Base-by-base conservation (phyloP, 2,888 invertebrate species). In the Morpho deidamia region DNA sequence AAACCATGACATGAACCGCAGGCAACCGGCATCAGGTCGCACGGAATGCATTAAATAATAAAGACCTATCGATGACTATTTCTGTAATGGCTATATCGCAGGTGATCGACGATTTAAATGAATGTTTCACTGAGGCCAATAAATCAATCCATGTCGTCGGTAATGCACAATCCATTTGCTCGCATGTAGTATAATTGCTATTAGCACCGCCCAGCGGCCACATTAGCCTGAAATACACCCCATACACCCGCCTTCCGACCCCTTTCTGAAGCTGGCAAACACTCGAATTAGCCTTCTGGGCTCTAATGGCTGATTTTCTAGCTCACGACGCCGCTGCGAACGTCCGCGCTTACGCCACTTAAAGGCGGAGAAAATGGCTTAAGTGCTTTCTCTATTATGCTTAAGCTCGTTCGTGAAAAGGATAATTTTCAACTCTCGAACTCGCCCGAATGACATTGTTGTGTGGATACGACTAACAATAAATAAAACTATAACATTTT, bases 371-470 rank as follows among this genome's bases (percentile, higher is more conserved):
- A 89, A 88, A 88, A 88, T 89, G 86, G 86, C 85, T 89, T 87
- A 89, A 89, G 89, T 89, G 89, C 89, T 88, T 85, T 88, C 87
- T 89, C 89, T 89, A 88, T 88, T 89, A 89, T 89, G 78, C 81
- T 89, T 86, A 87, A 88, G 88, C 85, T 81, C 87, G 85, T 83
- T 89, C 82, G 78, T 86, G 86, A 88, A 89, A 88, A 88, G 89
- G 88, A 88, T 89, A 88, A 87, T 88, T 89, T 88, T 88, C 87
- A 88, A 88, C 82, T 86, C 85, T 80, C 83, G 72, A 83, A 75
- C 81, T 78, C 62, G 62, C 60, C 60, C 65, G 67, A 62, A 68
- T 64, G 77, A 70, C 68, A 65, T 68, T 65, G 61, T 72, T 61
- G 45, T 70, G 58, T 70, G 83, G 87, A 83, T 73, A 69, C 51